These are phyloP conservation scores for Panthera uncia DNA, from an alignment of 2,113 vertebrate species.

Conservation along the genomic window DNA sequence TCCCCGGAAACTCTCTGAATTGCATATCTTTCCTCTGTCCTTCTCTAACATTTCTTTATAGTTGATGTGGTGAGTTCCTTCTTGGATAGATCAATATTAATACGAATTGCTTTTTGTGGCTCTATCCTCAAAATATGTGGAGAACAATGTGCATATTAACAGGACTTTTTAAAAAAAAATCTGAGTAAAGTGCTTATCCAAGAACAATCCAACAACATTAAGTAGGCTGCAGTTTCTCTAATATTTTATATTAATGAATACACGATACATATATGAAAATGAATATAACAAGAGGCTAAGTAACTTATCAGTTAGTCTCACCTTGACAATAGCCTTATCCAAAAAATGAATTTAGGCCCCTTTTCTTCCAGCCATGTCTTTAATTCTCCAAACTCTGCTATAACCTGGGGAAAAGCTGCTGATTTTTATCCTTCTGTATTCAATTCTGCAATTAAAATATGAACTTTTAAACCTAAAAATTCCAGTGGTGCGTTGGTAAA, in stretches of 20 bases:
- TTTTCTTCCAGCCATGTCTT: background rate
- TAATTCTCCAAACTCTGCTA: background rate
- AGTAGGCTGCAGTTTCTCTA: background rate
- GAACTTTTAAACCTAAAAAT: constrained; percentile 84
- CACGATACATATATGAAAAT: background rate
- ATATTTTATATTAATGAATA: background rate
- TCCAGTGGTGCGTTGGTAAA: constrained; percentile 49
- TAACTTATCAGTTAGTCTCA: background rate
- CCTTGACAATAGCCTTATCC: background rate
- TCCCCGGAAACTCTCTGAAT: background rate
- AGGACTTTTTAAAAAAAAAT: background rate
- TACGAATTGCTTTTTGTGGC: background rate
- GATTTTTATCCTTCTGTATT: constrained; percentile 38
- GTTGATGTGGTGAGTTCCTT: background rate
- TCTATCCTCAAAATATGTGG: background rate
- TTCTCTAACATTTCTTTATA: background rate
- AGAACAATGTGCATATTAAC: background rate
- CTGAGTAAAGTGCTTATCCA: background rate
- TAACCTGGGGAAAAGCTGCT: background rate
- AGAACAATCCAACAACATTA: background rate
- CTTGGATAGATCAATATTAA: background rate
- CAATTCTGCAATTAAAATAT: constrained; percentile 77
- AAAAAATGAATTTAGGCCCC: background rate
- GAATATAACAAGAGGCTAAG: background rate
- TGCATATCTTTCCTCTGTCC: background rate